Percentiles rank a stretch among this genome's conserved stretches.
These are phyloP conservation scores for Porites cylindrica DNA, from an alignment of 92 coral and sea anemone species.

Conservation along the genomic window DNA sequence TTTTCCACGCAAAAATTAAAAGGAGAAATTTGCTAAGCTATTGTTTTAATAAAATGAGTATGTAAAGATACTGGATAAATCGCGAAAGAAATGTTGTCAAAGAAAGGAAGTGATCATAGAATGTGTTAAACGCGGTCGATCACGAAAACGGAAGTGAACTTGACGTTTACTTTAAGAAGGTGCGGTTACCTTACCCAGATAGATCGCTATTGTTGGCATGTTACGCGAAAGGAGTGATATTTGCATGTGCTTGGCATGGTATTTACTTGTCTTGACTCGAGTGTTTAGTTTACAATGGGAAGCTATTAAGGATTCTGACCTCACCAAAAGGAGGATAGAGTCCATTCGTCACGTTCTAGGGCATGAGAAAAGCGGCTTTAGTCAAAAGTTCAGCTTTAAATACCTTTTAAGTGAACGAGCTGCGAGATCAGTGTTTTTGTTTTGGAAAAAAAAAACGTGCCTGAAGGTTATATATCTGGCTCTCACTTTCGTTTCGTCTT, in stretches of 20 bases:
- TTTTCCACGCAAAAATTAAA: background rate
- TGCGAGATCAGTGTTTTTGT: no score
- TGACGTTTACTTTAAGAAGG: background rate
- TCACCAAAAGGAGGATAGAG: slow-evolving; percentile 26
- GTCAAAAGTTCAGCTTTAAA: background rate
- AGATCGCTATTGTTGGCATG: background rate
- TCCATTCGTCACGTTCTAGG: slow-evolving; percentile 25
- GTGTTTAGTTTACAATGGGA: background rate
- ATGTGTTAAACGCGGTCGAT: background rate
- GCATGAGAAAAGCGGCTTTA: background rate
- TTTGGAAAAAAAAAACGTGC: background rate
- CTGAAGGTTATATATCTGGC: background rate
- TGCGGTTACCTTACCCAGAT: background rate
- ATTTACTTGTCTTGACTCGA: slow-evolving; percentile 13
- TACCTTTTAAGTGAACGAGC: no score
- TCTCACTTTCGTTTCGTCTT: background rate
- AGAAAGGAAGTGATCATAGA: background rate
- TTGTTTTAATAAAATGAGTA: no score
- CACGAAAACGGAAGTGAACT: slow-evolving; percentile 41
- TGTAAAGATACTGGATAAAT: background rate
- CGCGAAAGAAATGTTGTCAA: background rate
- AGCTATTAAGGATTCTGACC: slow-evolving; percentile 53
- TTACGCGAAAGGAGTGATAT: slow-evolving; percentile 11
- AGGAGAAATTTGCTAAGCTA: no score
- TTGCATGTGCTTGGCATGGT: slow-evolving; percentile 7